Evolutionary conservation across 2,888 invertebrate genomes (phyloP), one percentile per base, ranked within the genome.

Genomic region (Cheilosia vulpina): DNA sequence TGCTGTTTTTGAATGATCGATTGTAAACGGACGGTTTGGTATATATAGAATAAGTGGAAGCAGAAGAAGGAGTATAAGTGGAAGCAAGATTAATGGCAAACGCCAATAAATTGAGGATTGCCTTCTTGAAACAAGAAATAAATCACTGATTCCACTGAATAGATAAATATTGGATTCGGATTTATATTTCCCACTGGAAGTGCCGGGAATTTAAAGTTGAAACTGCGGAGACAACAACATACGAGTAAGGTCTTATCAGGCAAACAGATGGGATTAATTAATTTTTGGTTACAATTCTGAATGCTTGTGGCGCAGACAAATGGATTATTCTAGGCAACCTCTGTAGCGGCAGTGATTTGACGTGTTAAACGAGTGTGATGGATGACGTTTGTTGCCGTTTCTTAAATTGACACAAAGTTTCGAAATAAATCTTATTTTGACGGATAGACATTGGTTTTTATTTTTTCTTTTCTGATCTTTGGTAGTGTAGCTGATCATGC

Each of bases 1-100:
- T 50, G 38, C 31, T 38, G 41, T 27, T 50, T 50, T 78, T 58
- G 63, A 83, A 83, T 83, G 83, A 83, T 78, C 69, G 69, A 83
- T 83, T 68, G 78, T 75, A 73, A 73, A 2, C 43, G 72, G 43
- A 72, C 45, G 17, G 60, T 21, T 45, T 34, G 24, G 52, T 43
- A 21, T 43, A 21, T 43, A 57, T 31, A 31, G 31, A 31, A 31
- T 31, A 31, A 6, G 31, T 31, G 31, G 31, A 31, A 31, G 52
- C 41, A 34, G 50, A 27, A 34, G 58, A 52, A n/a, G 45, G 41
- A 38, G 47, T 60, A 43, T 17, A 31, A 34, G 69, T 27, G 47
- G 57, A 65, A 45, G 19, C 6, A 72, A 79, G 84, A 84, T 84
- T 84, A 84, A 84, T 84, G 79, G 60, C 75, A 55, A 57, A 55